Conservation (phyloP, 2,113 vertebrate species). For the Brienomyrus longianalis region DNA sequence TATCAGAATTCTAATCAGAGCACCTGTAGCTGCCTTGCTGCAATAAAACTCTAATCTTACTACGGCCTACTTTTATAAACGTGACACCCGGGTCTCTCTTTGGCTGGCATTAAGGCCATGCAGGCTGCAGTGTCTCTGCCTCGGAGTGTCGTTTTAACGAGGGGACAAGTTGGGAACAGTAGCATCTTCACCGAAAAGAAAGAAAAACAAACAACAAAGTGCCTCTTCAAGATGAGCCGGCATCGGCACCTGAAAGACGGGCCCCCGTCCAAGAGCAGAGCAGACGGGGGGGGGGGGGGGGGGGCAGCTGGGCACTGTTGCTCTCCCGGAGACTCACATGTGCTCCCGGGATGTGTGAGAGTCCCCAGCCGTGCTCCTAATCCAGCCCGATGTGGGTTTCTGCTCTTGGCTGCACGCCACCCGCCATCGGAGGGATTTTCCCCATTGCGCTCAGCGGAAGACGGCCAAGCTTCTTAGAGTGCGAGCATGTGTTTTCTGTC, state of each 20-base stretch:
- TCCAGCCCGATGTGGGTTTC: background rate
- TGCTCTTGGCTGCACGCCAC: constrained; percentile 1
- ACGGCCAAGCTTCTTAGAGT: constrained; percentile 68
- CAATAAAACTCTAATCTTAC: background rate
- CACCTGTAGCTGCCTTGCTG: background rate
- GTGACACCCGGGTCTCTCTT: background rate
- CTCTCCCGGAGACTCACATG: background rate
- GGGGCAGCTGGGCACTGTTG: background rate
- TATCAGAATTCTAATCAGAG: constrained; percentile 17
- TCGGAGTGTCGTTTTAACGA: background rate
- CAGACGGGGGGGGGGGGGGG: no score
- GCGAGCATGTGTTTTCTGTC: constrained; percentile 83
- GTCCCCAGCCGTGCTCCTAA: background rate
- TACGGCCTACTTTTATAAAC: background rate
- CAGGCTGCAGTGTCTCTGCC: background rate
- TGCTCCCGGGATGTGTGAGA: background rate
- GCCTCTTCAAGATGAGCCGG: background rate
- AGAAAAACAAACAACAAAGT: background rate
- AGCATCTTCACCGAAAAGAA: background rate
- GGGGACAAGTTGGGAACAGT: background rate
- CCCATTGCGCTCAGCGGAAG: constrained; percentile 52
- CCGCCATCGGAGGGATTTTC: constrained; percentile 17
- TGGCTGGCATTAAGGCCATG: background rate
- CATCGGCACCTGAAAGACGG: background rate
- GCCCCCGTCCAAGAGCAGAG: background rate